Percentiles rank a stretch among this genome's conserved stretches.
Conservation (phyloP, 2,113 vertebrate genomes). For the Artemisiospiza belli region DNA sequence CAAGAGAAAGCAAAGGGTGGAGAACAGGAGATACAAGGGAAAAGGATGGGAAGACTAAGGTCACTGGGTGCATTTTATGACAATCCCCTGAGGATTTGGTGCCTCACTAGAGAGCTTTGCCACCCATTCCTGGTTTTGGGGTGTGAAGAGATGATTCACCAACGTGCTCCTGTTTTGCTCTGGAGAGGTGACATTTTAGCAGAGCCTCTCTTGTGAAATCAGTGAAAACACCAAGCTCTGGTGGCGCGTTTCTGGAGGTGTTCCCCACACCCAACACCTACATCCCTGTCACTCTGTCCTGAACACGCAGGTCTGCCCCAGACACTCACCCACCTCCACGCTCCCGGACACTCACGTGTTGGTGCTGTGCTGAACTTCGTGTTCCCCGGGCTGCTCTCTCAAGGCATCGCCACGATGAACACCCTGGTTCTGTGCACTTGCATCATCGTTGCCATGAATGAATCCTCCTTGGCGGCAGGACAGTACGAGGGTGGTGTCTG, state of each 20-base stretch:
- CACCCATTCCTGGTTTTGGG: slow-evolving; percentile 35
- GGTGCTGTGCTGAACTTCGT: neutral
- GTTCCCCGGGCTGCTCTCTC: neutral
- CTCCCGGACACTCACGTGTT: neutral
- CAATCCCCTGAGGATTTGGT: slow-evolving; percentile 15
- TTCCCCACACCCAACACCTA: slow-evolving; percentile 39
- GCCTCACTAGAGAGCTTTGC: slow-evolving; percentile 38
- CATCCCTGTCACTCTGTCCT: neutral
- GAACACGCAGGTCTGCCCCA: neutral
- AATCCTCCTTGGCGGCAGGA: neutral
- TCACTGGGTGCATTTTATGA: neutral
- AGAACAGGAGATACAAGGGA: neutral
- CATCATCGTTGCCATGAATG: neutral
- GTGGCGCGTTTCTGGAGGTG: neutral
- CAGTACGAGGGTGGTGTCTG: neutral
- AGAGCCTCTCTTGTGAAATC: slow-evolving; percentile 49
- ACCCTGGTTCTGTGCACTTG: fast-evolving
- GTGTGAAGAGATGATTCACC: slow-evolving; percentile 58
- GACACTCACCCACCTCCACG: neutral
- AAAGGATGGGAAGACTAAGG: neutral
- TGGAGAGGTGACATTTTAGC: slow-evolving; percentile 32
- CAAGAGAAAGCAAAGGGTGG: slow-evolving; percentile 16
- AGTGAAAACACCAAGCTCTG: neutral
- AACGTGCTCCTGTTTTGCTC: neutral
- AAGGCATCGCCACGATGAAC: neutral